Evolutionary conservation across 2,797 vertebrate species (phyloP), one percentile per base, ranked within the genome.

Genomic region (Molossus molossus): DNA sequence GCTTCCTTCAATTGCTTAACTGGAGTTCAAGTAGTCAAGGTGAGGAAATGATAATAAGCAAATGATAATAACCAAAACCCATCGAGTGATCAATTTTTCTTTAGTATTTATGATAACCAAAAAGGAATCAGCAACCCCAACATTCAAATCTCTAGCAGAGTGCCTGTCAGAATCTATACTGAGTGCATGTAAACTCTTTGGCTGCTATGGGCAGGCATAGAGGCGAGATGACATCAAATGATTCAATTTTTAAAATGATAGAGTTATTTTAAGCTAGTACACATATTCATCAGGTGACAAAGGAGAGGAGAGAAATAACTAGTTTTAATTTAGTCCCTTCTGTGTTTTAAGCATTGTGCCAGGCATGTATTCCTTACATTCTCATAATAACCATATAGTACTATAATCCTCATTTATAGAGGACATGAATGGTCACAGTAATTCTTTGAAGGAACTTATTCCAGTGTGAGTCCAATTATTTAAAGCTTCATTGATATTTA

Each of bases 21-120:
- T 77, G 12, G 79, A 94, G 33, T 89, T 94, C 13, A 90, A 94
- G 48, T 50, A 89, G 33, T 64, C 64, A 2, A 94, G 40, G 37
- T 45, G 82, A 94, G 53, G 85, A 95, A 88, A 83, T 58, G 88
- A 84, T 58, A 77, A 92, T 37, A 64, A 75, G 53, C 27, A 92
- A 94, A 29, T 79, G 62, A 69, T 67, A 75, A 77, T 62, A 85
- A 82, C 53, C 29, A 37, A 85, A 64, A 70, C 13, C 25, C 72
- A 90, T 20, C 0, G 3, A 17, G 9, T 25, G 11, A 87, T 25
- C 53, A 87, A 23, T 82, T 97, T 87, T 87, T 84, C 53, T 75
- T 90, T 80, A 62, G 40, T 62, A 9, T 48, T 93, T 58, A 62
- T 0, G 80, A 10, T 10, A 80, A 87, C 33, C 57, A 69, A 33